Conservation (phyloP, 2,888 invertebrate genomes). For the Linhomoeus sp. region DNA sequence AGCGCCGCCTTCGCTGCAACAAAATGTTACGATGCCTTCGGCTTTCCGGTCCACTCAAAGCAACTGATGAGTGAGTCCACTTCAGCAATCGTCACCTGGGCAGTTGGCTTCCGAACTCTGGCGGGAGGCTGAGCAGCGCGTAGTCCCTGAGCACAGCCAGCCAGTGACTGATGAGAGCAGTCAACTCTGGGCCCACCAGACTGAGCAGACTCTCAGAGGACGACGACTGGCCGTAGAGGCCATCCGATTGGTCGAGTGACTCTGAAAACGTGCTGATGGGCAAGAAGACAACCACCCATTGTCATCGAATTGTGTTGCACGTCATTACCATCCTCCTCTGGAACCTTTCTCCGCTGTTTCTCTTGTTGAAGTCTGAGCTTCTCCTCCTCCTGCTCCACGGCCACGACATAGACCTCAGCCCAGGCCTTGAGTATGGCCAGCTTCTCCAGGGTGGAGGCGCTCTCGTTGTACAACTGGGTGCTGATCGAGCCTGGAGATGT, state of each 20-base stretch:
- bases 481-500: constrained; percentile 11
- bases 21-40: constrained; percentile 19
- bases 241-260: neutral
- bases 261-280: neutral
- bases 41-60: constrained; percentile 51
- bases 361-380: too few species aligned
- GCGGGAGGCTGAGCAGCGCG: constrained; percentile 41
- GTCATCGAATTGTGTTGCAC: too few species aligned
- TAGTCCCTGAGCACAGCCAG: constrained; percentile 79
- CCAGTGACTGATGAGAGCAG: constrained; percentile 81
- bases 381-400: constrained; percentile 43
- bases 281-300: too few species aligned
- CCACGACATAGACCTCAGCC: constrained; percentile 95
- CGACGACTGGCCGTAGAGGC: constrained; percentile 7
- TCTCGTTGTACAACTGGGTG: constrained; percentile 58
- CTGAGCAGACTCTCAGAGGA: constrained; percentile 44
- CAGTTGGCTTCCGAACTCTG: constrained; percentile 74
- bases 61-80: constrained; percentile 68
- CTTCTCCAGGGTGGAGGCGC: constrained; percentile 85
- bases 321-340: too few species aligned
- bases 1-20: constrained; percentile 57
- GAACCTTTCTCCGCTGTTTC: too few species aligned
- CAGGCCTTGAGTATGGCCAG: constrained; percentile 91
- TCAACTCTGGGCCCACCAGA: constrained; percentile 77
- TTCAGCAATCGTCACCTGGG: constrained; percentile 51